phyloP scores from a whole-genome alignment of 2,113 vertebrate species.

The Esox niger region DNA sequence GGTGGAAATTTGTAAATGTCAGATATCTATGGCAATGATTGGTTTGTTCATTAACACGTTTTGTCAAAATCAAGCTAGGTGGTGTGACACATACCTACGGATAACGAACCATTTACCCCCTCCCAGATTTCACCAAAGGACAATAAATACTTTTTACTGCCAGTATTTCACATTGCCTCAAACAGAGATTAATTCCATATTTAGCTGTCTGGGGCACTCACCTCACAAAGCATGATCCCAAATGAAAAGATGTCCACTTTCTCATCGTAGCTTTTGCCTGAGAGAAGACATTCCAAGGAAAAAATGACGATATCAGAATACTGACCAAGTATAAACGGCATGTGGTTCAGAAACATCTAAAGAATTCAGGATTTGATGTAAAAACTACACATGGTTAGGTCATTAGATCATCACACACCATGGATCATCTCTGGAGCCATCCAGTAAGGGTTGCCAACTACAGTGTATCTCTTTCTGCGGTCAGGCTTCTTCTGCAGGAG shows the following conservation, averaged over 20 bases:
- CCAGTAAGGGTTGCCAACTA: conserved; percentile 99
- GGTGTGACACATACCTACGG: no score
- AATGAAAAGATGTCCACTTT: conserved; percentile 98
- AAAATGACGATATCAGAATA: conserved; percentile 12
- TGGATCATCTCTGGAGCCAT: conserved; percentile 99
- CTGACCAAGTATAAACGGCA: neutral
- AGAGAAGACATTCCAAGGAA: neutral
- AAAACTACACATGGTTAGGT: neutral
- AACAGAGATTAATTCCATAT: conserved; percentile 13
- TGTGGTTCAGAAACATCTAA: neutral
- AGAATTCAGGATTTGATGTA: neutral
- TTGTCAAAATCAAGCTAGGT: no score
- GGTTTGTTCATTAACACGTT: no score
- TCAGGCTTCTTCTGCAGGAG: conserved; percentile 82
- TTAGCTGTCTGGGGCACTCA: conserved; percentile 52
- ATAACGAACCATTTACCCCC: no score
- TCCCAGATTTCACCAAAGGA: no score
- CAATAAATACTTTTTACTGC: neutral
- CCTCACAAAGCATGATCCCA: conserved; percentile 97
- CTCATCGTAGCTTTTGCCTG: conserved; percentile 95
- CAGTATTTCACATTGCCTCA: neutral
- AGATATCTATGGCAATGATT: no score
- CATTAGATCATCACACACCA: conserved; percentile 67
- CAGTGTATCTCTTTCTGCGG: conserved; percentile 93
- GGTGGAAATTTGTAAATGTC: no score